Evolutionary conservation across 2,888 invertebrate species (phyloP).

Genomic region (Prionchulus punctatus): DNA sequence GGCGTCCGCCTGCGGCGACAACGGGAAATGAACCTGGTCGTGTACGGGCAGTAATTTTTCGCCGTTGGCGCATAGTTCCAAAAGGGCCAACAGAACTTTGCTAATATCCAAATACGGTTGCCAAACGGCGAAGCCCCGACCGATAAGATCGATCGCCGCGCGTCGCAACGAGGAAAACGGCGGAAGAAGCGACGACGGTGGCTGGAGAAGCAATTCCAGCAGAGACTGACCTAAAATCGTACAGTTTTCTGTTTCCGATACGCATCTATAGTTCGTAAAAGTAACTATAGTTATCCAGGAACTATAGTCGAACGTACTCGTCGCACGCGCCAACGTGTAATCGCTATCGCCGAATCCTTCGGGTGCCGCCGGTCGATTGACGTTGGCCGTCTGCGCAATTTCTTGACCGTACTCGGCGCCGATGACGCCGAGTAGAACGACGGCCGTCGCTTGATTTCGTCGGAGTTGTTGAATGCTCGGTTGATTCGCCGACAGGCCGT

Average conservation of each 20-base stretch:
- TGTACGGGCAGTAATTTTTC: conserved; percentile 67
- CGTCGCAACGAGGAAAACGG: conserved; percentile 78
- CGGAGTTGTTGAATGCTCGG: conserved; percentile 47
- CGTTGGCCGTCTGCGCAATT: conserved; percentile 39
- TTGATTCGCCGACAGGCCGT: too few relatives aligned
- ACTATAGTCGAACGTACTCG: conserved; percentile 50
- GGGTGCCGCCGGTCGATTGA: conserved; percentile 50
- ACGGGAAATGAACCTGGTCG: conserved; percentile 40
- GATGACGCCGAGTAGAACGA: conserved; percentile 85
- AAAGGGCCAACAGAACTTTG: conserved; percentile 64
- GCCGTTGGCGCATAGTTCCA: conserved; percentile 41
- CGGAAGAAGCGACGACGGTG: conserved; percentile 64
- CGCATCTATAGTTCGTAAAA: too few relatives aligned
- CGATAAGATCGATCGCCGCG: conserved; percentile 90
- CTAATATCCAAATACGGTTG: conserved; percentile 89
- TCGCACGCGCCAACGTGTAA: conserved; percentile 71
- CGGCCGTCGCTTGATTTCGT: conserved; percentile 87
- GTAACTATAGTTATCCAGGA: too few relatives aligned
- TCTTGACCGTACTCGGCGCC: conserved; percentile 97
- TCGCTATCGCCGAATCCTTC: conserved; percentile 65
- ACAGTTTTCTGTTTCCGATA: background rate
- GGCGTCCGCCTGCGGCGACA: conserved; percentile 87
- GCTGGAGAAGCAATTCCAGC: conserved; percentile 72
- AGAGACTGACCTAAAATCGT: conserved; percentile 53
- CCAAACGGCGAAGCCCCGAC: conserved; percentile 86